Percentiles rank a stretch among this genome's conserved stretches.
These are phyloP conservation scores for Myiotriccus ornatus DNA, from an alignment of 2,797 vertebrate species.

Conservation along the genomic window DNA sequence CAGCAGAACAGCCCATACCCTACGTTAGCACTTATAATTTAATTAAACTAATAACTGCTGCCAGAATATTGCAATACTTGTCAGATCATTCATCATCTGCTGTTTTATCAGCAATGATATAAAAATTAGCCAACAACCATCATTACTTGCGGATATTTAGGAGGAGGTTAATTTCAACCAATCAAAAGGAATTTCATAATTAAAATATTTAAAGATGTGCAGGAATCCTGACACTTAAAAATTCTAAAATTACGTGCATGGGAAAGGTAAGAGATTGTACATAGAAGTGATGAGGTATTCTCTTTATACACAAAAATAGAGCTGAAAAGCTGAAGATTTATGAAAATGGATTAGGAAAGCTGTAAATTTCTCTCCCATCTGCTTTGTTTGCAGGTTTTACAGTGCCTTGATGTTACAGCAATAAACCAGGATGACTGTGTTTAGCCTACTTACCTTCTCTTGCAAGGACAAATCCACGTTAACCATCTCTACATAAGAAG, in stretches of 20 bases:
- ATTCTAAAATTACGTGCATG: not conserved
- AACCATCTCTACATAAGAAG: not conserved
- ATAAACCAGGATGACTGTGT: slow-evolving; percentile 10
- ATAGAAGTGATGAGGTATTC: not conserved
- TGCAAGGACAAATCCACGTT: not conserved
- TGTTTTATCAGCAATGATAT: not conserved
- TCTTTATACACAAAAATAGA: not conserved
- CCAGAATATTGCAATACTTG: not conserved
- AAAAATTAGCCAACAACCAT: not conserved
- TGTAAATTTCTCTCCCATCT: not conserved
- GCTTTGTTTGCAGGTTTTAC: slow-evolving; percentile 37
- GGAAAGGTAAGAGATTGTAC: not conserved
- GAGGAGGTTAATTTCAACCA: not conserved
- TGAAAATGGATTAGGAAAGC: not conserved
- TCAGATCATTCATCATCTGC: not conserved
- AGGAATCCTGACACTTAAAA: not conserved
- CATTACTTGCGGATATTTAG: not conserved
- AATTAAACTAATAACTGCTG: not conserved
- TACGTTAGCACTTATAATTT: not conserved
- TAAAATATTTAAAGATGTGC: not conserved
- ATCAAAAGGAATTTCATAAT: not conserved
- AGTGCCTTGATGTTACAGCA: slow-evolving; percentile 7
- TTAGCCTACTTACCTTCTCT: slow-evolving; percentile 2
- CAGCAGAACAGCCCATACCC: not conserved
- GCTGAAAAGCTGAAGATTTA: not conserved